A percentile compares a stretch with the other conserved stretches of the same genome.
These are phyloP conservation scores for Taeniopygia guttata DNA, from an alignment of 2,797 vertebrate genomes.

Conservation along the genomic window DNA sequence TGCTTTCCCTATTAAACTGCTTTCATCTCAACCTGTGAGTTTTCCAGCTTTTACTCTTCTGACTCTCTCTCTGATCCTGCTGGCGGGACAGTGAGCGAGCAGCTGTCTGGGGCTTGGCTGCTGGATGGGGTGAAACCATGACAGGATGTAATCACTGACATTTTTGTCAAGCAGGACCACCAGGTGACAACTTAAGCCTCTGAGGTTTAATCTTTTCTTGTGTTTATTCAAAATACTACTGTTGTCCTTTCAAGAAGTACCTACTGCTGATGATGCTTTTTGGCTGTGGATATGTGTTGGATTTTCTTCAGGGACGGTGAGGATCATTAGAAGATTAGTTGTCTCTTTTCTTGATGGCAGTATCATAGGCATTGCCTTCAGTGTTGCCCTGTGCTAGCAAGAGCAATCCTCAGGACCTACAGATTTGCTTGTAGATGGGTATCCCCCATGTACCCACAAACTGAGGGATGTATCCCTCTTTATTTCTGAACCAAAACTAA, in stretches of 20 bases:
- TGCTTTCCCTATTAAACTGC: not conserved
- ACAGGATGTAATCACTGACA: not conserved
- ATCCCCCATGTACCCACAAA: not conserved
- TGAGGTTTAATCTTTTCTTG: not conserved
- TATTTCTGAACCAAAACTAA: not conserved
- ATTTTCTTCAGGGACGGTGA: not conserved
- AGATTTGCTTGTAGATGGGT: not conserved
- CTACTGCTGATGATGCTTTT: not conserved
- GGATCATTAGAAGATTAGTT: not conserved
- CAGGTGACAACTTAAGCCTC: not conserved
- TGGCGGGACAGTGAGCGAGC: accelerated
- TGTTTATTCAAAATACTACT: not conserved
- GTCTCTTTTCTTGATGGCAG: not conserved
- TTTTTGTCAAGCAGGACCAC: not conserved
- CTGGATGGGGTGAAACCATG: not conserved
- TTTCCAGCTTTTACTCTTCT: not conserved
- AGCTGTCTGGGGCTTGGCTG: not conserved
- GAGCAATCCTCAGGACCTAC: not conserved
- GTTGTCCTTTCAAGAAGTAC: not conserved
- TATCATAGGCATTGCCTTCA: not conserved
- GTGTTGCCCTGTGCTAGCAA: not conserved
- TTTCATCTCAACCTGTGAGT: not conserved
- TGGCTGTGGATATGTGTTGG: not conserved
- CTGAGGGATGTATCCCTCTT: not conserved
- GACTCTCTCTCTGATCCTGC: not conserved